A percentile compares a stretch with the other conserved stretches of the same genome.
phyloP scores from a whole-genome alignment of 2,888 invertebrate species.

The Cinara cedri region DNA sequence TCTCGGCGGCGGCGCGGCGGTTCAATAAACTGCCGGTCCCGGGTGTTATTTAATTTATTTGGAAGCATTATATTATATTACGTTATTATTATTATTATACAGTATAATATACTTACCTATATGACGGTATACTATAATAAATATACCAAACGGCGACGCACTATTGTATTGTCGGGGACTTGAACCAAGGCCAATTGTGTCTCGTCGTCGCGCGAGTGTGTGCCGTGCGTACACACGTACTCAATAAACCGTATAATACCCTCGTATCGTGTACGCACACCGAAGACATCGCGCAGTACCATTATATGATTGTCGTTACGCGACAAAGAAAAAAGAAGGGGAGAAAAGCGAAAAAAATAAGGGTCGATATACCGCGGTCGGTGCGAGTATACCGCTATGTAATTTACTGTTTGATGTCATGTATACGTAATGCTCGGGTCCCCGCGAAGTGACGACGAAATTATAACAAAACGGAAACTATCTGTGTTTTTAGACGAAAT shows the following conservation, averaged over 20 bases:
- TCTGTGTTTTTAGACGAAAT: no score
- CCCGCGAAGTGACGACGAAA: no score
- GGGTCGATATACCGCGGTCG: slow-evolving; percentile 26
- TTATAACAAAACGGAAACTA: no score
- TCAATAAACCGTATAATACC: background rate
- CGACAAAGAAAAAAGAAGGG: background rate
- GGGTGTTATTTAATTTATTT: slow-evolving; percentile 56
- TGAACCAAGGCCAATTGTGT: slow-evolving; percentile 55
- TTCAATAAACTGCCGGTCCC: slow-evolving; percentile 47
- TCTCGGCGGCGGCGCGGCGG: background rate
- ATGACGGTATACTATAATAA: no score
- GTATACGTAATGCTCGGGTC: no score
- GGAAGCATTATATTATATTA: slow-evolving; percentile 29
- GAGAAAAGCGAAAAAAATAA: background rate
- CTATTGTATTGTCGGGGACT: slow-evolving; percentile 53
- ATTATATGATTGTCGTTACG: slow-evolving; percentile 30
- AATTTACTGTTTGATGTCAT: no score
- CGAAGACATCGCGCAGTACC: no score
- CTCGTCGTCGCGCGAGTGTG: background rate
- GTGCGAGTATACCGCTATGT: background rate
- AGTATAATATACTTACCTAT: no score
- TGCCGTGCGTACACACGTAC: background rate
- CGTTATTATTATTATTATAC: no score
- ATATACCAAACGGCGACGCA: slow-evolving; percentile 19
- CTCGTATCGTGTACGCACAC: no score